Evolutionary conservation across 2,113 vertebrate species (phyloP).

Genomic region (Protobothrops flavoviridis): DNA sequence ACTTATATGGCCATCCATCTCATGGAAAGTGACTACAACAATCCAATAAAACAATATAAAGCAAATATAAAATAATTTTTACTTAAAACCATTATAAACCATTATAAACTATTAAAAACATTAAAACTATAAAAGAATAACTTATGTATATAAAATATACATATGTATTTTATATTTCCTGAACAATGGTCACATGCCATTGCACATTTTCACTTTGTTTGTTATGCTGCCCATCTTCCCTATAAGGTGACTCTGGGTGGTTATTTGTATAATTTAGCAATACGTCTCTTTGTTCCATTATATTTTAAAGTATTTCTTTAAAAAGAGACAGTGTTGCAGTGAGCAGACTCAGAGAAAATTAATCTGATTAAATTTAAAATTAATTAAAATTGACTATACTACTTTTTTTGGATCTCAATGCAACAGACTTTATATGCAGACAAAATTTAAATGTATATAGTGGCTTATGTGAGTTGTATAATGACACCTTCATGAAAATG

Average conservation of each 20-base stretch:
- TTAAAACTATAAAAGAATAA: not conserved
- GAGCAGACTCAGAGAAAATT: not conserved
- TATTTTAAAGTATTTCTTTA: not conserved
- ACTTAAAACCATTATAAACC: not conserved
- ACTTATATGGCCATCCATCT: not conserved
- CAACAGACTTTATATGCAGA: not conserved
- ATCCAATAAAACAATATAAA: not conserved
- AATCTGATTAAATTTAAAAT: not conserved
- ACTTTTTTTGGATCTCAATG: not conserved
- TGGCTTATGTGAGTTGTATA: not conserved
- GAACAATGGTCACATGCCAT: not conserved
- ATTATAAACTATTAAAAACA: not conserved
- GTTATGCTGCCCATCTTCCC: no score
- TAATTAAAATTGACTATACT: not conserved
- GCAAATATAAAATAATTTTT: not conserved
- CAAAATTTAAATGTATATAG: not conserved
- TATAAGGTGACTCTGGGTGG: not conserved
- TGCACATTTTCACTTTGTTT: not conserved
- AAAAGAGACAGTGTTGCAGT: not conserved
- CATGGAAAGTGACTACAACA: not conserved
- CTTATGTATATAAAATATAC: not conserved
- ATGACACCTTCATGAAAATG: not conserved
- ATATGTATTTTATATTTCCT: not conserved
- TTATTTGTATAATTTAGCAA: not conserved
- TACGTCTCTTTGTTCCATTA: not conserved